Evolutionary conservation across 1,140 invertebrate genomes (phyloP), one percentile per base, ranked within the genome.

Genomic region (Homarus americanus): DNA sequence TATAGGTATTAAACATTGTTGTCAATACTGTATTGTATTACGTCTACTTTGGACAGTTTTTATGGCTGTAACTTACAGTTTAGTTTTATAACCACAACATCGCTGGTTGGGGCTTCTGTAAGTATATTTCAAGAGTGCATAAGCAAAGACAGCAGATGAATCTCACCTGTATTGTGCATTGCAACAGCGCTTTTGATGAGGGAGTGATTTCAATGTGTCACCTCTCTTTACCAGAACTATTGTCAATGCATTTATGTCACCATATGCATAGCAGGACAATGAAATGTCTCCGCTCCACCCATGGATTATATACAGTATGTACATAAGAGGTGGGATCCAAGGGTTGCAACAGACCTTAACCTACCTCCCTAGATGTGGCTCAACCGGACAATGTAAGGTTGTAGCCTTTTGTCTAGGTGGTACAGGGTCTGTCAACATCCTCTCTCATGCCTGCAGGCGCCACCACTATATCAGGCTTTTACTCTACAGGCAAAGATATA

Each of bases 181-280:
- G 83, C 83, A 86, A 86, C 83, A 86, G 83, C 69, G 44, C 69
- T 86, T 76, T 76, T 86, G 83, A 86, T 75, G 83, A 86, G 83
- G 41, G 69, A 86, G 83, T 86, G 83, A 86, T 86, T 36, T 86
- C 44, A 53, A 34, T 53, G 41, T 49, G 69, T 86, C 83, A 86
- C 83, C 41, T 75, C 83, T 76, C 83, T 86, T 86, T 73, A 86
- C 41, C 83, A 86, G 83, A 86, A 86, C 83, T 86, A 86, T 86
- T 86, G 83, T 75, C 83, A 86, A 86, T 86, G 83, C 83, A 86
- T 86, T 69, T 53, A 75, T 69, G 63, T 69, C 63, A 69, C 28
- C 63, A 28, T 69, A 32, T 69, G 63, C 63, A 69, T 69, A 69
- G 17, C 41, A 80, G 78, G 44, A 44, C 38, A 34, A 49, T 49